A percentile compares a stretch with the other conserved stretches of the same genome.
These are phyloP conservation scores for Oceanites oceanicus DNA, from an alignment of 2,113 vertebrate genomes.

Conservation along the genomic window DNA sequence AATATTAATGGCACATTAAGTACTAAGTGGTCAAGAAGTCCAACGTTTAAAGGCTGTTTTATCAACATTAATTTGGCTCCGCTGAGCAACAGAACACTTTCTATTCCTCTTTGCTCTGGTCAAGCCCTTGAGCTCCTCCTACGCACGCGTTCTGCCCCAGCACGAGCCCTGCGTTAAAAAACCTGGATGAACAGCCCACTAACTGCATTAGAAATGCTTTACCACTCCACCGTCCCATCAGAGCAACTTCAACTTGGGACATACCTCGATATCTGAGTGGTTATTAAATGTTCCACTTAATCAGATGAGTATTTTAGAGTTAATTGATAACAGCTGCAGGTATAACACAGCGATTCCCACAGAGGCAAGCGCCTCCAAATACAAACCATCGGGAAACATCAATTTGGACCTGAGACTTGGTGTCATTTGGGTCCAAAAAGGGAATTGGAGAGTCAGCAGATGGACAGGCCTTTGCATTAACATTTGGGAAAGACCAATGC, in stretches of 20 bases:
- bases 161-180: neutral
- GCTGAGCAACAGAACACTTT: neutral
- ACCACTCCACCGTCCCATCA: rapidly evolving
- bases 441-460: neutral
- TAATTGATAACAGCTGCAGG: neutral
- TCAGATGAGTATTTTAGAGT: neutral
- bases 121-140: neutral
- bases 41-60: neutral
- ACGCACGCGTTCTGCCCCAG: rapidly evolving
- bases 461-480: neutral
- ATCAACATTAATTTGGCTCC: neutral
- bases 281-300: neutral
- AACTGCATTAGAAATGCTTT: neutral
- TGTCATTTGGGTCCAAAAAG: neutral
- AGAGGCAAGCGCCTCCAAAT: rapidly evolving
- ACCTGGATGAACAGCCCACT: neutral
- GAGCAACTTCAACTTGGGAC: neutral
- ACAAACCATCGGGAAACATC: neutral
- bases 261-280: neutral
- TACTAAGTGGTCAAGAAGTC: neutral
- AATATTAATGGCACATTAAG: neutral
- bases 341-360: neutral
- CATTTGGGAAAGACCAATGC: neutral
- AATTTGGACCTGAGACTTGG: neutral
- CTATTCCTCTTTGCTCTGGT: neutral